Evolutionary conservation across 2,797 vertebrate genomes (phyloP), one percentile per base, ranked within the genome.

Genomic region (Lacerta bilineata): DNA sequence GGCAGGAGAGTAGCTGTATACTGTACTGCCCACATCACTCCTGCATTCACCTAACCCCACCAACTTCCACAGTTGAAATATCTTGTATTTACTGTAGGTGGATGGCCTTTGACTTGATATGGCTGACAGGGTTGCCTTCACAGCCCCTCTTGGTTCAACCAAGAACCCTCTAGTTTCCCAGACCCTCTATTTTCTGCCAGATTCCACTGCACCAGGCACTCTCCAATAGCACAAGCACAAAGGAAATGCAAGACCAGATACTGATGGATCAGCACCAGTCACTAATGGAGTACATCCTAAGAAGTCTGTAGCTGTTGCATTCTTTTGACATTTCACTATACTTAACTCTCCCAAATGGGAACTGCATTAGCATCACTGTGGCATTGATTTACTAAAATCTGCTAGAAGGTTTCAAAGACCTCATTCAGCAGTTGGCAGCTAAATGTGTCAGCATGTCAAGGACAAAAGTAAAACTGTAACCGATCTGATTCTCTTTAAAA

Each of bases 251-350:
- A 78, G 76, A 27, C 18, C 39, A 46, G 39, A 29, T 72, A 33
- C 66, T 61, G 15, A 59, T 50, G 15, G n/a, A 85, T 89, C 88
- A 89, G 88, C 83, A 85, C 88, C 77, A 75, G 50, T 5, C 41
- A 39, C 36, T 66, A 3, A 71, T 66, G 68, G 69, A 79, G 25
- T 79, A 27, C 27, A 74, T 36, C n/a, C 13, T 33, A 43, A 23
- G 50, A 13, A 5, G 36, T 18, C 3, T 20, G 4, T 5, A 87
- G 20, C 13, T 86, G 41, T 61, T n/a, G 41, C 36, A 59, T 61
- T 64, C 39, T 64, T 64, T 64, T 64, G 61, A 72, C 5, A 84
- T 43, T 83, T 84, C 66, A 27, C 43, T n/a, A 50, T 46, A 6
- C 2, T 23, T 55, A 72, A 72, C 8, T 15, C 27, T 59, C 46